Base-by-base conservation (phyloP, 2,113 vertebrate genomes). In the Cyphomyrus discorhynchus region DNA sequence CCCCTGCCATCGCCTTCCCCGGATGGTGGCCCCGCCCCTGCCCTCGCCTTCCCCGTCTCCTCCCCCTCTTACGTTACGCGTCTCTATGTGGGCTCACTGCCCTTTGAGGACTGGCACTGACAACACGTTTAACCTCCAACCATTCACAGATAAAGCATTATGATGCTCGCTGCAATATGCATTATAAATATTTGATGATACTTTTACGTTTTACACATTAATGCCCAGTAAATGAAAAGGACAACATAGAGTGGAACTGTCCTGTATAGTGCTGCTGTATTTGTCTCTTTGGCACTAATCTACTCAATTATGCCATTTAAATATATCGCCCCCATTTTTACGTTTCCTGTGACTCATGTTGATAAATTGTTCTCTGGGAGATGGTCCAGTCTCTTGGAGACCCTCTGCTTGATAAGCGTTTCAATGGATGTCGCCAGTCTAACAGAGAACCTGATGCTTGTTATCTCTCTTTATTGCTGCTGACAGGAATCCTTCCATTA, bases 181-280 rank as follows among this genome's bases (percentile, higher is more conserved):
- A 11, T 47, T 42, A 82, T 80, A 89, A 86, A 86, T 52, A 86
- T 50, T 52, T 52, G n/a, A 86, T 86, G 84, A 86, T 31, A 52
- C 27, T 52, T 86, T 31, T 35, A 86, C 9, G 0, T 13, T 86
- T 86, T 52, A 86, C 84, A 19, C 84, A 52, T 49, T 86, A 86
- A 86, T 86, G 27, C n/a, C 11, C 27, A 35, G 35, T 86, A 52
- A 53, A 87, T 35, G 85, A 87, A 52, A 53, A 53, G 11, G 9
- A 87, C 50, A 39, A 27, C 85, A 87, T 9, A 15, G 3, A 53
- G 47, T 5, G 85, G 11, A 53, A 21, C 50, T 19, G 39, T 56
- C 13, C 13, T 56, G 2, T 47, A 19, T 0, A 39, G 11, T 31
- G 46, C 31, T 50, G 24, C 15, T 35, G n/a, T 10, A 24, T 86